These are phyloP conservation scores for Apaloderma vittatum DNA, from an alignment of 2,113 vertebrate genomes.

Conservation along the genomic window DNA sequence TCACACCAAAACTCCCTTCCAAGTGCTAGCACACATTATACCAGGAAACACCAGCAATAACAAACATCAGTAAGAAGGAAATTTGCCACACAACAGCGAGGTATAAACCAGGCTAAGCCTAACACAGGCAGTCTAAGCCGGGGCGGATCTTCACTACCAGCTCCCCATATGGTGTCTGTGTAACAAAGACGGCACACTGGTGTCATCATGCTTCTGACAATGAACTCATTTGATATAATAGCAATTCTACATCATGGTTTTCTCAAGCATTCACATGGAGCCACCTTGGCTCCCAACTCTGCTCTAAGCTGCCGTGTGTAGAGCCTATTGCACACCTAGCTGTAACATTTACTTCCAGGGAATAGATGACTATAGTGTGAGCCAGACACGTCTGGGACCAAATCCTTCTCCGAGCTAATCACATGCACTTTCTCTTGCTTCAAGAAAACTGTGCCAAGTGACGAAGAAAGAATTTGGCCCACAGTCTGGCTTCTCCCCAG, in stretches of 20 bases:
- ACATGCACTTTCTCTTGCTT: neutral
- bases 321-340: neutral
- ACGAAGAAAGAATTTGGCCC: slow-evolving; percentile 2
- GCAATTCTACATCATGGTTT: neutral
- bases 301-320: neutral
- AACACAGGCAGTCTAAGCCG: neutral
- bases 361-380: neutral
- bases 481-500: neutral
- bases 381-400: neutral
- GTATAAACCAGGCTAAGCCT: neutral
- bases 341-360: neutral
- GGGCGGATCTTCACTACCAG: neutral
- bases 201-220: neutral
- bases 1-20: neutral
- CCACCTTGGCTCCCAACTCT: accelerated
- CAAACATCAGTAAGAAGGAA: neutral
- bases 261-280: neutral
- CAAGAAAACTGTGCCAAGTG: neutral
- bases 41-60: neutral
- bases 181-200: neutral
- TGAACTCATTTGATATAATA: accelerated
- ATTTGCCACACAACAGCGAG: neutral
- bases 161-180: accelerated
- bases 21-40: accelerated
- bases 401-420: neutral